Base-by-base conservation (phyloP, 2,888 invertebrate species). In the Schrankia costaestrigalis region DNA sequence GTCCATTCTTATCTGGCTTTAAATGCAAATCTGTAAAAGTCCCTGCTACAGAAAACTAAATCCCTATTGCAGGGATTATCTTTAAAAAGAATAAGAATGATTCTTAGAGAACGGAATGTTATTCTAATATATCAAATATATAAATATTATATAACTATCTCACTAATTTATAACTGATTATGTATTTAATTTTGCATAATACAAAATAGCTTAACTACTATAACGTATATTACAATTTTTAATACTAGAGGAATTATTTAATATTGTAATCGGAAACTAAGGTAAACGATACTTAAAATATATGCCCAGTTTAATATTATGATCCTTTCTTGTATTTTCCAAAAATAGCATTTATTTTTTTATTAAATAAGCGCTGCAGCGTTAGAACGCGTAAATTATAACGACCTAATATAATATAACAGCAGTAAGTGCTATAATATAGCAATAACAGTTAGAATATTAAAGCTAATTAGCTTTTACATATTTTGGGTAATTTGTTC, bases 101-200 rank as follows among this genome's bases (percentile, higher is more conserved):
- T n/a, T n/a, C n/a, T n/a, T n/a, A n/a, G n/a, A n/a, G n/a, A n/a
- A n/a, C n/a, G n/a, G n/a, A 12, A 32, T 35, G 48, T 19, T 18
- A 48, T 40, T 11, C 11, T 11, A 12, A 5, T 15, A 33, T 17
- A 25, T 27, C 15, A 22, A 26, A 4, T 21, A 2, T 21, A 9
- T 4, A 24, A 24, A 11, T 15, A 26, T 28, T 21, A 6, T 6
- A 18, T 22, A 26, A 19, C 11, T 13, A 14, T 34, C 26, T 26
- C 39, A 6, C 26, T 39, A 40, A 12, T 14, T 13, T 26, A 31
- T 18, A 34, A 35, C 18, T 36, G 30, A 36, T 36, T 41, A 36
- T 36, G 32, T 36, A 17, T 18, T 18, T 18, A 8, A n/a, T 31
- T 30, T 33, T 22, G 12, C 8, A 14, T 18, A 21, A 22, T 38